Evolutionary conservation across 2,888 invertebrate genomes (phyloP).

Genomic region (Drosophila sordidula): DNA sequence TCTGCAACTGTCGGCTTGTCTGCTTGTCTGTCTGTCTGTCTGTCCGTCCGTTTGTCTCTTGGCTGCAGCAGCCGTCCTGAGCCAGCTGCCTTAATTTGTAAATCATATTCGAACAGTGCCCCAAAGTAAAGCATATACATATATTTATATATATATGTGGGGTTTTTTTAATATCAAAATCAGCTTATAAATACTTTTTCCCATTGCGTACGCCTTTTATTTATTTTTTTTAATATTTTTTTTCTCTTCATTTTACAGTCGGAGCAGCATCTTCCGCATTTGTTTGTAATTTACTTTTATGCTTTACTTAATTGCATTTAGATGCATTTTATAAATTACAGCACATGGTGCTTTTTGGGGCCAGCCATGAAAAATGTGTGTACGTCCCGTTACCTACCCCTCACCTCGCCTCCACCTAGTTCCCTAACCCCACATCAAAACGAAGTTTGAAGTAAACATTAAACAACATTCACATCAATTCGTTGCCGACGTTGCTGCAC

Average conservation of each 20-base stretch:
- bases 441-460: conserved; percentile 56
- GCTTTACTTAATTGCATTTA: conserved; percentile 82
- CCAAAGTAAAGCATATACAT: conserved; percentile 8
- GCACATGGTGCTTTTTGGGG: conserved; percentile 44
- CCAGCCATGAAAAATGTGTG: conserved; percentile 37
- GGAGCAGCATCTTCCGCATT: conserved; percentile 70
- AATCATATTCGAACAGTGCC: conserved; percentile 54
- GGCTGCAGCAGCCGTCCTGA: conserved; percentile 11
- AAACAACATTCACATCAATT: conserved; percentile 49
- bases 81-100: conserved; percentile 75
- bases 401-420: too few species aligned
- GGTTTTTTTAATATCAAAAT: conserved; percentile 64
- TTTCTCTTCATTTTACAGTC: conserved; percentile 2
- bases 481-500: conserved; percentile 66
- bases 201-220: conserved; percentile 7
- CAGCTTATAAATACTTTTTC: conserved; percentile 65
- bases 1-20: conserved; percentile 58
- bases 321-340: conserved; percentile 82
- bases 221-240: conserved; percentile 7
- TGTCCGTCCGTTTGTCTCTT: background rate
- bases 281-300: conserved; percentile 81
- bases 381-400: background rate
- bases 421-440: conserved; percentile 25
- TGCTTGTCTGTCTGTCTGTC: conserved; percentile 4
- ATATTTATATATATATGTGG: background rate